Conservation (phyloP, 1,140 invertebrate genomes). For the Neotoxoptera formosana region DNA sequence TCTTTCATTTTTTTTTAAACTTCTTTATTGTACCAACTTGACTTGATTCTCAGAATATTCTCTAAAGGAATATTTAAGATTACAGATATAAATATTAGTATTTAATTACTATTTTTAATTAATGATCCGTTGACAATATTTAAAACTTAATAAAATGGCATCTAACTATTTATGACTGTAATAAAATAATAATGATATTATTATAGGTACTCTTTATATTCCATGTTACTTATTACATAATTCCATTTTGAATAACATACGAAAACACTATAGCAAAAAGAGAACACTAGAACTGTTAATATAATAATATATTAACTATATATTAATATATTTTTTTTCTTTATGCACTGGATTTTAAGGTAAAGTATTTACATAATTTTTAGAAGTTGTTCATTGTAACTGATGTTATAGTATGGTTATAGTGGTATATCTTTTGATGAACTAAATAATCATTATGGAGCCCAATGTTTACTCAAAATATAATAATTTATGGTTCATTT, state of each 20-base stretch:
- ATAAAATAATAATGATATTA: too few relatives aligned
- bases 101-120: neutral
- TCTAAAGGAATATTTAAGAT: neutral
- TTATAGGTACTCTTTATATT: too few relatives aligned
- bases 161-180: too few relatives aligned
- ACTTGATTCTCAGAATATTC: neutral
- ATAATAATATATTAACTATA: too few relatives aligned
- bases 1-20: neutral
- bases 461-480: neutral
- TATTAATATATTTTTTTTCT: too few relatives aligned
- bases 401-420: neutral
- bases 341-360: neutral
- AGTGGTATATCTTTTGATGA: neutral
- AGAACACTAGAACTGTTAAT: too few relatives aligned
- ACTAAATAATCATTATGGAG: constrained; percentile 7
- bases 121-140: neutral
- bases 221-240: too few relatives aligned
- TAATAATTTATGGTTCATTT: constrained; percentile 26
- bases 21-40: neutral
- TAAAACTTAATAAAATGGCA: neutral
- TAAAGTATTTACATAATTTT: neutral
- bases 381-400: neutral
- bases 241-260: too few relatives aligned
- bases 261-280: too few relatives aligned
- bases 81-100: neutral